These are phyloP conservation scores for Steromphala cineraria DNA, from an alignment of 2,888 invertebrate species.

Conservation along the genomic window DNA sequence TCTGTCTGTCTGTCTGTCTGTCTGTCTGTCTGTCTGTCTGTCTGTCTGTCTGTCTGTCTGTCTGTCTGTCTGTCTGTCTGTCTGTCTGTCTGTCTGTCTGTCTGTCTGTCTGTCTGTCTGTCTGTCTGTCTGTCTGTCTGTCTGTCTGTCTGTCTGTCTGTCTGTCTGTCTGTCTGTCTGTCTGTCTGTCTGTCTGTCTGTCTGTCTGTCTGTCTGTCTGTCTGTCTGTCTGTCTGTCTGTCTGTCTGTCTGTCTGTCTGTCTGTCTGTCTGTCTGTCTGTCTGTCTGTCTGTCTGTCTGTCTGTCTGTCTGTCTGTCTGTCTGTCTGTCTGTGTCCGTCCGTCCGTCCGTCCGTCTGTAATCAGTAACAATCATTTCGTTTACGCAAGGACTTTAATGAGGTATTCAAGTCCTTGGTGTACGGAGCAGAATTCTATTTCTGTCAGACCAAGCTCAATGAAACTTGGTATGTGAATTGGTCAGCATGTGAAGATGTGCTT, in stretches of 20 bases:
- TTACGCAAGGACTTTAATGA: no score
- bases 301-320: no score
- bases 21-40: background rate
- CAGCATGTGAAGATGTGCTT: no score
- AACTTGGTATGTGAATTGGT: no score
- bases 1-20: constrained; percentile 31
- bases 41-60: constrained; percentile 26
- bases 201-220: constrained; percentile 33
- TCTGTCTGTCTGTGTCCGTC: no score
- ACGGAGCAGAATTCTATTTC: no score
- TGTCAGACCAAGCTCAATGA: no score
- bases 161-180: constrained; percentile 17
- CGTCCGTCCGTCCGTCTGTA: no score
- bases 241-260: constrained; percentile 25
- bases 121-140: constrained; percentile 21
- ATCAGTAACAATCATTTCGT: no score
- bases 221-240: constrained; percentile 27
- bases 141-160: constrained; percentile 12
- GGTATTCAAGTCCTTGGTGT: no score
- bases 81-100: background rate
- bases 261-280: constrained; percentile 21
- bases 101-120: constrained; percentile 23
- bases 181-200: constrained; percentile 6
- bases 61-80: background rate
- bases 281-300: constrained; percentile 19